Conservation (phyloP, 1,140 invertebrate genomes). For the Microplitis mediator region DNA sequence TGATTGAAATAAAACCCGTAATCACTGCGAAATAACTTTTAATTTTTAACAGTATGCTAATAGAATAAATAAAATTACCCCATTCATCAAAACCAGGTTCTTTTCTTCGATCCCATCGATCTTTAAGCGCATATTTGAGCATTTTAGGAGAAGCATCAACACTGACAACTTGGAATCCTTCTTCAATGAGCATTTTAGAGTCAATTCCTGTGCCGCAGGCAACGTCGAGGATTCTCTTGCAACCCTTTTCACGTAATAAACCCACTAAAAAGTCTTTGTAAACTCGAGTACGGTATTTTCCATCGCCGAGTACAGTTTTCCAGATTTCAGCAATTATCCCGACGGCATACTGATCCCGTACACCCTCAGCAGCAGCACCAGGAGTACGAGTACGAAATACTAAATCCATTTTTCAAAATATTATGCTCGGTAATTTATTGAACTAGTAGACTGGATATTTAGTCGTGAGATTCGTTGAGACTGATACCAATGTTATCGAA, state of each 20-base stretch:
- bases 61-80: conserved; percentile 65
- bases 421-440: not conserved
- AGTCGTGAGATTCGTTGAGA: not conserved
- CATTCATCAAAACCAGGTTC: conserved; percentile 81
- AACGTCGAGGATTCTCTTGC: conserved; percentile 77
- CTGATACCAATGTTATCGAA: too few relatives aligned
- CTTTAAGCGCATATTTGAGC: conserved; percentile 85
- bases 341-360: conserved; percentile 86
- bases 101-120: conserved; percentile 81
- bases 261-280: conserved; percentile 81
- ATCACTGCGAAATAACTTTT: not conserved
- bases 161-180: conserved; percentile 84
- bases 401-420: conserved; percentile 59
- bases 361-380: conserved; percentile 79
- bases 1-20: too few relatives aligned
- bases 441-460: not conserved
- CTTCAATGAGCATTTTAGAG: conserved; percentile 84
- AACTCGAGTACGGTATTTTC: conserved; percentile 79
- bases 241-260: conserved; percentile 73
- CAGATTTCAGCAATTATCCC: conserved; percentile 86
- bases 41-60: not conserved
- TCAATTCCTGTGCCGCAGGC: conserved; percentile 89
- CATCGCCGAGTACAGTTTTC: conserved; percentile 87
- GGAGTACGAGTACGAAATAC: conserved; percentile 78
- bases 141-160: conserved; percentile 91